phyloP scores from a whole-genome alignment of 2,797 vertebrate species.

The Pogonophryne albipinna region DNA sequence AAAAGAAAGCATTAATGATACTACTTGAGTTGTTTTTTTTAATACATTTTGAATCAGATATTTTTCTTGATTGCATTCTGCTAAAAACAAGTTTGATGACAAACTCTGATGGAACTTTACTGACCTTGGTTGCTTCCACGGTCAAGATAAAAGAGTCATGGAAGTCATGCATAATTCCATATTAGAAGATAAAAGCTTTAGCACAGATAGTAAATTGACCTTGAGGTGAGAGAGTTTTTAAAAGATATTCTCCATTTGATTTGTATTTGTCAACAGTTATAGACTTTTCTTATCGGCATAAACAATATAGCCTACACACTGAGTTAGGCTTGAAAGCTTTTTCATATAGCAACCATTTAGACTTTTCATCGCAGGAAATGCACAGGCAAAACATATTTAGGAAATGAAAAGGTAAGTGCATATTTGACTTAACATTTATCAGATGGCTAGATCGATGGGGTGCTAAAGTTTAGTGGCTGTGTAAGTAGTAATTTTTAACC shows the following conservation, averaged over 20 bases:
- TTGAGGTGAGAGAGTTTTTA: too few species aligned
- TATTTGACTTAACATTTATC: not conserved
- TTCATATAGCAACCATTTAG: too few species aligned
- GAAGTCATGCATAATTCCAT: too few species aligned
- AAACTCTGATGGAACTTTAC: not conserved
- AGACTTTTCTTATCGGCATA: not conserved
- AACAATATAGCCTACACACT: not conserved
- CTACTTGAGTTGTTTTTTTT: not conserved
- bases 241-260: not conserved
- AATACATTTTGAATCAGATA: not conserved
- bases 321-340: too few species aligned
- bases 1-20: not conserved
- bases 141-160: not conserved
- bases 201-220: not conserved
- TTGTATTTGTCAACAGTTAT: not conserved
- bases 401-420: not conserved
- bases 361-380: too few species aligned
- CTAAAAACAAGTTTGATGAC: not conserved
- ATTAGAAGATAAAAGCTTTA: not conserved
- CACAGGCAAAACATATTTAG: not conserved
- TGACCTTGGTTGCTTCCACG: not conserved
- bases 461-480: fast-evolving
- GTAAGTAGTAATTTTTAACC: not conserved
- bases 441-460: not conserved
- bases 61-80: not conserved